Evolutionary conservation across 2,113 vertebrate genomes (phyloP).

Genomic region (Seriola rivoliana): DNA sequence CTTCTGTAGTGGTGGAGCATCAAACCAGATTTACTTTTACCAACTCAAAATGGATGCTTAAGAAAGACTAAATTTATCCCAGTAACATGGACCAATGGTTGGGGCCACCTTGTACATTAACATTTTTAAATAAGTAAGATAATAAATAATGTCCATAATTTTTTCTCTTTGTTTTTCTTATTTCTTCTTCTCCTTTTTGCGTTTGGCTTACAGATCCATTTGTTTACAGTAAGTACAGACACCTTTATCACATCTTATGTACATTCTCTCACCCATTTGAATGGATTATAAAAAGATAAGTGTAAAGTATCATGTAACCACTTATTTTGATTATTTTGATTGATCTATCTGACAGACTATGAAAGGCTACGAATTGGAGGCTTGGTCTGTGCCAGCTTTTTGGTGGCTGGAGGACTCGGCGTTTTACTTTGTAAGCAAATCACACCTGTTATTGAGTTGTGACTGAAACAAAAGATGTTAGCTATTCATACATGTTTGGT

Average conservation of each 20-base stretch:
- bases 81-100: too few relatives aligned
- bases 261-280: neutral
- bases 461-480: neutral
- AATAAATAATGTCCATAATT: neutral
- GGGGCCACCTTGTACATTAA: neutral
- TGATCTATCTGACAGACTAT: constrained; percentile 76
- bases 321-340: too few relatives aligned
- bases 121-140: neutral
- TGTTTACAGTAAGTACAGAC: constrained; percentile 83
- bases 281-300: neutral
- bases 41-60: neutral
- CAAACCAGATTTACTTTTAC: neutral
- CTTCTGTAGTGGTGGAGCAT: neutral
- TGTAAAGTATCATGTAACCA: neutral
- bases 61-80: neutral
- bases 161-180: neutral
- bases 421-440: constrained; percentile 80
- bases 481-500: neutral
- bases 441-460: neutral
- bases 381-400: constrained; percentile 71
- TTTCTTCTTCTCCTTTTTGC: neutral
- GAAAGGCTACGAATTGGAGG: constrained; percentile 83
- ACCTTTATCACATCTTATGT: neutral
- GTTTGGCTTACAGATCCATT: constrained; percentile 78
- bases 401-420: constrained; percentile 69